These are phyloP conservation scores for Neoitamus cyanurus DNA, from an alignment of 2,888 invertebrate species.

Conservation along the genomic window DNA sequence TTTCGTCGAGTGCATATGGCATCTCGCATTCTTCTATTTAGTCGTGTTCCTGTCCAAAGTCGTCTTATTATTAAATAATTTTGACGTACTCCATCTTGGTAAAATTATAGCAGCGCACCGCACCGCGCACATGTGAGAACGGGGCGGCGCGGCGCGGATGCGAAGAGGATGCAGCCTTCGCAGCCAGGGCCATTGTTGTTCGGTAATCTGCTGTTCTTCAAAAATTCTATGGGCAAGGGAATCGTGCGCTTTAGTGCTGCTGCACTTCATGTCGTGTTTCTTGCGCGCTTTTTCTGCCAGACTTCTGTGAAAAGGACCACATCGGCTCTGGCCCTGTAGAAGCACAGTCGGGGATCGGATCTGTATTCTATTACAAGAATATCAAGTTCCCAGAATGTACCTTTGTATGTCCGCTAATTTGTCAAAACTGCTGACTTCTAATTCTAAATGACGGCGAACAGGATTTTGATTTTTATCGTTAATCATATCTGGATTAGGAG, in stretches of 20 bases:
- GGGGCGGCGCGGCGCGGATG: not conserved
- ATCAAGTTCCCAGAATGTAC: conserved; percentile 40
- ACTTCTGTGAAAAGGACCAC: conserved; percentile 37
- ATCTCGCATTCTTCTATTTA: conserved; percentile 41
- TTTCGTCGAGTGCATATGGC: conserved; percentile 41
- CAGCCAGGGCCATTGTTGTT: conserved; percentile 11
- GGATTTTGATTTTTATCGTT: conserved; percentile 41
- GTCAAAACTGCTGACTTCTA: conserved; percentile 45
- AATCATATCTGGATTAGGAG: not conserved
- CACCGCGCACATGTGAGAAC: not conserved
- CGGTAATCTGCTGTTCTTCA: conserved; percentile 21
- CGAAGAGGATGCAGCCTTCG: not conserved
- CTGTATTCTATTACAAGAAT: conserved; percentile 46
- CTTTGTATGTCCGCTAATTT: conserved; percentile 42
- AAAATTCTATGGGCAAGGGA: conserved; percentile 38
- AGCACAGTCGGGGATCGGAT: conserved; percentile 35
- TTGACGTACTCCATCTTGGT: conserved; percentile 52
- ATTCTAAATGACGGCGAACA: conserved; percentile 43
- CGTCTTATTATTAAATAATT: conserved; percentile 49
- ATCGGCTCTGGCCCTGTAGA: not conserved
- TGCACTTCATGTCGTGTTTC: conserved; percentile 36
- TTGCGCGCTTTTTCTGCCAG: conserved; percentile 32
- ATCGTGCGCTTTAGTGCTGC: conserved; percentile 44
- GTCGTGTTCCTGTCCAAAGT: conserved; percentile 42
- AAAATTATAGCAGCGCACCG: not conserved